These are phyloP conservation scores for Zygaena filipendulae DNA, from an alignment of 2,888 invertebrate species.

Conservation along the genomic window DNA sequence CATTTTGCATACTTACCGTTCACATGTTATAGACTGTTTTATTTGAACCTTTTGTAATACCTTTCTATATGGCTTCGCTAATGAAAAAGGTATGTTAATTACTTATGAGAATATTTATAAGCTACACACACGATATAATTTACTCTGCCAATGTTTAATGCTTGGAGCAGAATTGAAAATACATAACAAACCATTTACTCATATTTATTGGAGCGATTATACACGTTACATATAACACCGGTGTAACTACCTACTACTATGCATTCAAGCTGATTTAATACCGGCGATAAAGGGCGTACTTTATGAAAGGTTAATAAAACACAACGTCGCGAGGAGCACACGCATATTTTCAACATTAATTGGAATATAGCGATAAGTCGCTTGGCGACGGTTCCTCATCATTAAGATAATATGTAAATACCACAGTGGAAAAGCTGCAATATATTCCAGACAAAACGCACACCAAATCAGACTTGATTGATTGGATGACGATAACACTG, in stretches of 20 bases:
- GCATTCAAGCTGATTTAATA: constrained; percentile 42
- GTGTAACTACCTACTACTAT: constrained; percentile 32
- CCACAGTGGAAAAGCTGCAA: constrained; percentile 31
- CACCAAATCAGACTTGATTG: constrained; percentile 41
- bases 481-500: too few species aligned
- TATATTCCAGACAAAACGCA: constrained; percentile 37
- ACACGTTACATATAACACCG: too few species aligned
- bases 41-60: too few species aligned
- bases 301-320: constrained; percentile 55
- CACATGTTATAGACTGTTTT: constrained; percentile 42
- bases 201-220: too few species aligned
- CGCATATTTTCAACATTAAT: constrained; percentile 54
- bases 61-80: too few species aligned
- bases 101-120: too few species aligned
- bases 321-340: constrained; percentile 30
- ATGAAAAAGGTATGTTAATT: too few species aligned
- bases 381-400: constrained; percentile 43
- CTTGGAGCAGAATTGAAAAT: too few species aligned
- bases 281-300: constrained; percentile 34
- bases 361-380: constrained; percentile 52
- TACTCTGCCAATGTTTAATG: too few species aligned
- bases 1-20: constrained; percentile 41
- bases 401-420: constrained; percentile 57
- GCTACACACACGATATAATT: too few species aligned
- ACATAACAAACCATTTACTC: too few species aligned